These are phyloP conservation scores for Drosophila antonietae DNA, from an alignment of 2,888 invertebrate species.

Conservation along the genomic window DNA sequence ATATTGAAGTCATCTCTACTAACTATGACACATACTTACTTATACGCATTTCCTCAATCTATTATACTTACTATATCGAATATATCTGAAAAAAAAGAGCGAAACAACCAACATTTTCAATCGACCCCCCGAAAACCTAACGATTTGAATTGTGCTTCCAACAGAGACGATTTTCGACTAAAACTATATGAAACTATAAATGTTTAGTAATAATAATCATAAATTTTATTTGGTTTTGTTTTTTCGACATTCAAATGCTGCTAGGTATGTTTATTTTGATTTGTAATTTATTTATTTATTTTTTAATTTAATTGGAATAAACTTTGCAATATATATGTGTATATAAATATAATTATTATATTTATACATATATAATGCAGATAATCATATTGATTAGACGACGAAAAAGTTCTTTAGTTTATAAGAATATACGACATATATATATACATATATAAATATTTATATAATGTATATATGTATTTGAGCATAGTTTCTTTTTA, in stretches of 20 bases:
- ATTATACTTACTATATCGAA: not conserved
- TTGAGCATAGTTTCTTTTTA: slow-evolving; percentile 22
- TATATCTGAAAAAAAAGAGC: slow-evolving; percentile 35
- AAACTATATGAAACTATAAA: slow-evolving; percentile 50
- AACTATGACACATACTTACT: not conserved
- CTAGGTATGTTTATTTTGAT: slow-evolving; percentile 70
- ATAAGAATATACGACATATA: slow-evolving; percentile 22
- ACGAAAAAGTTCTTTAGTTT: slow-evolving; percentile 58
- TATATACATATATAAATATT: not conserved
- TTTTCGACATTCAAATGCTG: slow-evolving; percentile 75
- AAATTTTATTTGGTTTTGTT: slow-evolving; percentile 69
- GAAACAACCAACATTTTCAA: not conserved
- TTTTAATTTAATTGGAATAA: slow-evolving; percentile 68
- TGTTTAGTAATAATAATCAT: slow-evolving; percentile 69
- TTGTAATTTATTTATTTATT: slow-evolving; percentile 40
- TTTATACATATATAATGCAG: slow-evolving; percentile 40
- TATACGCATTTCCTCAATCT: not conserved
- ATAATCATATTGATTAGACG: slow-evolving; percentile 59
- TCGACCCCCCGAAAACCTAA: slow-evolving; percentile 46
- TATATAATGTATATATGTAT: not conserved
- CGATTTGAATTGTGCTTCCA: slow-evolving; percentile 76
- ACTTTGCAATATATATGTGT: slow-evolving; percentile 60
- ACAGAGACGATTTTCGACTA: slow-evolving; percentile 14
- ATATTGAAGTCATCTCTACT: not conserved
- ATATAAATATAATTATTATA: slow-evolving; percentile 37